phyloP scores from a whole-genome alignment of 2,113 vertebrate genomes.

The Shinisaurus crocodilurus region DNA sequence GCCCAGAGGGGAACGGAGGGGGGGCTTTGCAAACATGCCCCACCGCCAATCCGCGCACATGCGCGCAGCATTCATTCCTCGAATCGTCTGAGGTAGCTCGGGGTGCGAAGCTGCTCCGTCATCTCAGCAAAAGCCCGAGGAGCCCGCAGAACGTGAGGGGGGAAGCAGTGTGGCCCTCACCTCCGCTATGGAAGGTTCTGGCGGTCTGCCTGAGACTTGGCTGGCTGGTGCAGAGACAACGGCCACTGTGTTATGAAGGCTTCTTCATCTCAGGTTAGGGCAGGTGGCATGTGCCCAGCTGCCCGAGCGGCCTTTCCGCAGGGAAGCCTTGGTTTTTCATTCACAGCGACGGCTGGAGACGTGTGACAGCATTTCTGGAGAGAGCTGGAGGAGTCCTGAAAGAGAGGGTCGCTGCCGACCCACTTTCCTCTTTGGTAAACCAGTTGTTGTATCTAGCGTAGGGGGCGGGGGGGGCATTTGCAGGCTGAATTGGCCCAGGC shows the following conservation, averaged over 20 bases:
- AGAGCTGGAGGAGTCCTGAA: neutral
- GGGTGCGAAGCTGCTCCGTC: neutral
- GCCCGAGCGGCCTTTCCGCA: neutral
- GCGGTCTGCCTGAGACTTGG: neutral
- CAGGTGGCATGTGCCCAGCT: neutral
- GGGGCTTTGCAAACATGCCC: neutral
- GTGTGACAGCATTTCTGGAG: no score
- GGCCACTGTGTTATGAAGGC: neutral
- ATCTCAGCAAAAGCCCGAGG: no score
- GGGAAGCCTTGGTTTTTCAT: neutral
- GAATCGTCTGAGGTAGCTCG: neutral
- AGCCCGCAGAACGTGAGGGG: neutral
- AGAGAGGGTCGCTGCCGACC: neutral
- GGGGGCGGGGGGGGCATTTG: no score
- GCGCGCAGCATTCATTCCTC: neutral
- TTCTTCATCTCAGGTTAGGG: neutral
- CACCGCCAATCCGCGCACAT: neutral
- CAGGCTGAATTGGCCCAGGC: no score
- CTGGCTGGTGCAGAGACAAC: neutral
- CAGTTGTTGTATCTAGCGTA: neutral
- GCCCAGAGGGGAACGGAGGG: neutral
- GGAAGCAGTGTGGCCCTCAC: neutral
- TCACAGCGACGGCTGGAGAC: neutral
- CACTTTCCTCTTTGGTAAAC: neutral
- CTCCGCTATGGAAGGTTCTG: neutral